Evolutionary conservation across 2,888 invertebrate genomes (phyloP).

Genomic region (Spatulosminthurus flaviceps): DNA sequence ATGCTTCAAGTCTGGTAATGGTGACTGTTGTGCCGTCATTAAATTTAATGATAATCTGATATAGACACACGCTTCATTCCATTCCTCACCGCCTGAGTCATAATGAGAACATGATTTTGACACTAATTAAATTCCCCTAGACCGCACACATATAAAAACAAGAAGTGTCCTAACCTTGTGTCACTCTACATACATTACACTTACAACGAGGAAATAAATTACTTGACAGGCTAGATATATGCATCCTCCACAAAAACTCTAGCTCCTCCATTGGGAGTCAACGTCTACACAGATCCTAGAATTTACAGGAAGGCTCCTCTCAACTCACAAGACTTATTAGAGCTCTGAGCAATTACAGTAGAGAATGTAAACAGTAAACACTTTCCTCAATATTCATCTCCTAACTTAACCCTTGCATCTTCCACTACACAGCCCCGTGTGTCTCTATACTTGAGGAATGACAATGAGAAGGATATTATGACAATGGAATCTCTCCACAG

Average conservation of each 20-base stretch:
- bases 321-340: not conserved
- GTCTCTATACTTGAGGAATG: not conserved
- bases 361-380: conserved; percentile 18
- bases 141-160: conserved; percentile 34
- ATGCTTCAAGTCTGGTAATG: conserved; percentile 29
- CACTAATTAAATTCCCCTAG: conserved; percentile 62
- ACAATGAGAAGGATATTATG: not conserved
- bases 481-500: not conserved
- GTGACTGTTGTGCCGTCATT: conserved; percentile 57
- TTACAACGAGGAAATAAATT: no score
- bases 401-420: not conserved
- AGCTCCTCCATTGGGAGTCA: no score
- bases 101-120: conserved; percentile 63
- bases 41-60: conserved; percentile 63
- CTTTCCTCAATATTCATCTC: not conserved
- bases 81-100: conserved; percentile 47
- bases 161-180: not conserved
- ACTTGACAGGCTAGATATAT: no score
- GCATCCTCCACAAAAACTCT: no score
- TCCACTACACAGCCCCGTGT: no score
- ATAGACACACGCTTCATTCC: conserved; percentile 45
- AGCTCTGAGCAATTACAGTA: not conserved
- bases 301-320: no score
- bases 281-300: no score
- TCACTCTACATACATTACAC: no score